Percentiles rank a stretch among this genome's conserved stretches.
These are phyloP conservation scores for Pelochelys cantorii DNA, from an alignment of 2,797 vertebrate species.

Conservation along the genomic window DNA sequence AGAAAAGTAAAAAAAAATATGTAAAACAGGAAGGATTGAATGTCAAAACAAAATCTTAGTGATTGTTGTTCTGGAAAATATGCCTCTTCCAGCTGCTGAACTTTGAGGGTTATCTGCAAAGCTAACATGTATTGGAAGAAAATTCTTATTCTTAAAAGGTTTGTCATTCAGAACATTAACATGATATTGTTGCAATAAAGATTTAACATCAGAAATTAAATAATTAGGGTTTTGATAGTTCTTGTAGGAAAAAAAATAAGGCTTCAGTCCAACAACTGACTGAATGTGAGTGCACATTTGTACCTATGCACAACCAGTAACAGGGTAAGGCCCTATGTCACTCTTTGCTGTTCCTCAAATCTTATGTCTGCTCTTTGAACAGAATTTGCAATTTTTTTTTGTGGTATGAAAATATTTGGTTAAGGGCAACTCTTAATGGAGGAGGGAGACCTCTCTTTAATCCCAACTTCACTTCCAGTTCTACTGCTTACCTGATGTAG, in stretches of 20 bases:
- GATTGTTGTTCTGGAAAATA: background rate
- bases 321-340: background rate
- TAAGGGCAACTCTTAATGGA: background rate
- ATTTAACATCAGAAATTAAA: background rate
- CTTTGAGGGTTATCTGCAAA: background rate
- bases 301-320: background rate
- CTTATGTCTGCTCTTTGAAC: background rate
- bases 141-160: background rate
- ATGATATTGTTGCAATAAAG: background rate
- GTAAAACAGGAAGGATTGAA: background rate
- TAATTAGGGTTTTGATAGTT: background rate
- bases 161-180: background rate
- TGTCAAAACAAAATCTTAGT: background rate
- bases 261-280: background rate
- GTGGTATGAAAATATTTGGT: background rate
- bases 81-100: background rate
- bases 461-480: background rate
- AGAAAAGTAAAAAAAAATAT: background rate
- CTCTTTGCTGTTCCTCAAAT: background rate
- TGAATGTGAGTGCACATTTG: background rate
- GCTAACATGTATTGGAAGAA: background rate
- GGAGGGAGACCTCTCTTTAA: background rate
- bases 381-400: background rate
- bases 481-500: background rate
- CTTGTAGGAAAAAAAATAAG: background rate